phyloP scores from a whole-genome alignment of 2,797 vertebrate species.

The Megaceryle alcyon region DNA sequence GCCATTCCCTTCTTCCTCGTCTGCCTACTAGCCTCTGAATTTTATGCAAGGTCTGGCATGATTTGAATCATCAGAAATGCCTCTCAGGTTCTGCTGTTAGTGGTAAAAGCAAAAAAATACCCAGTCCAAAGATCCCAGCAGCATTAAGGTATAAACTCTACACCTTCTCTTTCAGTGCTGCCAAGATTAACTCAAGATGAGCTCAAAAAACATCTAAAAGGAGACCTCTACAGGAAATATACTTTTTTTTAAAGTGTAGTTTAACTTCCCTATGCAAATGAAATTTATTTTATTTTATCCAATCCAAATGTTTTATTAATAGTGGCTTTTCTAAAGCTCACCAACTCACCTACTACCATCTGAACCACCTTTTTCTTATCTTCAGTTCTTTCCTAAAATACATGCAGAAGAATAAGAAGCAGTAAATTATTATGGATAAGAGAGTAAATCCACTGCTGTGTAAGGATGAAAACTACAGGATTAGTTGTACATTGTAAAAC shows the following conservation, averaged over 20 bases:
- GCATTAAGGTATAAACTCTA: neutral
- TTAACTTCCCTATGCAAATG: neutral
- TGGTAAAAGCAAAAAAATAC: neutral
- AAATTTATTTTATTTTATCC: neutral
- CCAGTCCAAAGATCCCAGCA: neutral
- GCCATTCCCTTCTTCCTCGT: neutral
- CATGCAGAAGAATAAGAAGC: neutral
- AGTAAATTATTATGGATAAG: neutral
- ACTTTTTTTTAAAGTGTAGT: neutral
- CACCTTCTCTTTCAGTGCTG: neutral
- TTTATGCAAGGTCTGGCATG: neutral
- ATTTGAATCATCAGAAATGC: neutral
- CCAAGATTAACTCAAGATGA: neutral
- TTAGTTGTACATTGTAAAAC: neutral
- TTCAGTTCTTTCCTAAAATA: conserved; percentile 89
- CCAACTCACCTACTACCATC: conserved; percentile 87
- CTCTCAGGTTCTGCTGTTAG: neutral
- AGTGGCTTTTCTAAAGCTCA: neutral
- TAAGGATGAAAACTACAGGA: neutral
- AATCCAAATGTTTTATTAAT: neutral
- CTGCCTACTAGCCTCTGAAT: neutral
- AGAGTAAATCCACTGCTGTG: neutral
- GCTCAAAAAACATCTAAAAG: neutral
- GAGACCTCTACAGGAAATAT: neutral
- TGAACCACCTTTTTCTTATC: conserved; percentile 97